phyloP scores from a whole-genome alignment of 2,797 vertebrate species.

The Eptatretus atami region DNA sequence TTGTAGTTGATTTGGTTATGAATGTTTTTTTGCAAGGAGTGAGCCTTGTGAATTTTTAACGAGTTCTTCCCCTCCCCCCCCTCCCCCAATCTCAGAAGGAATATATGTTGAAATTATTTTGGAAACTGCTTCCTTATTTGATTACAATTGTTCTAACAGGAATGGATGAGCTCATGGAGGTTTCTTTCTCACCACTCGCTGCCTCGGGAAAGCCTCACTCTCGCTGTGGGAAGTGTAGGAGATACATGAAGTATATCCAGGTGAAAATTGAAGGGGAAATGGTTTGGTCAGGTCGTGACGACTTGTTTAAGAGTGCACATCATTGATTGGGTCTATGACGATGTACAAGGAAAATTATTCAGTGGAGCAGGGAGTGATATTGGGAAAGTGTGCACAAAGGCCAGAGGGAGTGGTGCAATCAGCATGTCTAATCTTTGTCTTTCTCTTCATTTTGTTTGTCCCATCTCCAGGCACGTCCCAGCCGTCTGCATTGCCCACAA shows the following conservation, averaged over 20 bases:
- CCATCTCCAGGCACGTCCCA: slow-evolving; percentile 52
- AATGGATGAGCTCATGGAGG: slow-evolving; percentile 96
- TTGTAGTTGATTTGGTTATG: no score
- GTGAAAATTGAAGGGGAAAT: slow-evolving; percentile 15
- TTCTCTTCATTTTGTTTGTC: background rate
- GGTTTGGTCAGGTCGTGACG: background rate
- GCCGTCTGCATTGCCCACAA: slow-evolving; percentile 82
- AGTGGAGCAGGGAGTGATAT: background rate
- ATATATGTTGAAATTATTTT: no score
- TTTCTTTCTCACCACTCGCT: slow-evolving; percentile 79
- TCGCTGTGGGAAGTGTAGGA: slow-evolving; percentile 81
- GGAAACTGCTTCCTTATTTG: no score
- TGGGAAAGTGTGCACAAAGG: background rate
- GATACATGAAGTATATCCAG: slow-evolving; percentile 98
- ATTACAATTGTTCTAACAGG: slow-evolving; percentile 17
- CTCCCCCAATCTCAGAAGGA: no score
- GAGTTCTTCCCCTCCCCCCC: no score
- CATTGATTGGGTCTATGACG: background rate
- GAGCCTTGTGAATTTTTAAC: no score
- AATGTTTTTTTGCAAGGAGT: no score
- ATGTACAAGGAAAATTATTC: background rate
- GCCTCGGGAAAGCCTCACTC: slow-evolving; percentile 65
- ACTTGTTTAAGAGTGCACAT: background rate
- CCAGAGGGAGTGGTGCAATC: background rate
- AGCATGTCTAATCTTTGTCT: background rate